phyloP scores from a whole-genome alignment of 2,888 invertebrate species.

The Drosophila paranaensis region DNA sequence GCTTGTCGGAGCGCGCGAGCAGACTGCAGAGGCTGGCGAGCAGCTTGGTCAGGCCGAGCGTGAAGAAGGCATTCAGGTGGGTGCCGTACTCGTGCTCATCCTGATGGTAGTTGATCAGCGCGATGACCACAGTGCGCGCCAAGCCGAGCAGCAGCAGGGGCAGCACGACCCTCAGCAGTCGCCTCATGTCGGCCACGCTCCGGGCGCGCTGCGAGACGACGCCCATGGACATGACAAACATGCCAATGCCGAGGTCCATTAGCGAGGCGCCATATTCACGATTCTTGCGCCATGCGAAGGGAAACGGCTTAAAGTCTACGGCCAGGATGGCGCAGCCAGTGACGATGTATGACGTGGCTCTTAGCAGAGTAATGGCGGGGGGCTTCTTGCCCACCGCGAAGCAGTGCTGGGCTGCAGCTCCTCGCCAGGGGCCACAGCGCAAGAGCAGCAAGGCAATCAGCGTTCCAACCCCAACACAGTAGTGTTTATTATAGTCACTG shows the following conservation, averaged over 20 bases:
- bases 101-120: constrained; percentile 91
- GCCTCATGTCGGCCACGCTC: constrained; percentile 56
- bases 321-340: constrained; percentile 94
- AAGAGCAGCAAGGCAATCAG: constrained; percentile 21
- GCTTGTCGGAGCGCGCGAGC: constrained; percentile 48
- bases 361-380: constrained; percentile 88
- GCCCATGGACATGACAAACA: constrained; percentile 93
- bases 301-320: constrained; percentile 96
- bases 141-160: constrained; percentile 87
- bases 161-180: constrained; percentile 77
- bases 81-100: constrained; percentile 97
- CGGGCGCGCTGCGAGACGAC: constrained; percentile 87
- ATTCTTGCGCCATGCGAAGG: constrained; percentile 94
- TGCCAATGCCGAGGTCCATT: constrained; percentile 98
- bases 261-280: constrained; percentile 93
- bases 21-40: constrained; percentile 86
- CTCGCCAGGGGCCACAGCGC: constrained; percentile 43
- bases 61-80: constrained; percentile 99
- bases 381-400: constrained; percentile 71
- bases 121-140: constrained; percentile 87
- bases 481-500: constrained; percentile 74
- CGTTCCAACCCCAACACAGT: constrained; percentile 13
- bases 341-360: constrained; percentile 90
- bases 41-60: constrained; percentile 93
- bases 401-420: constrained; percentile 8